Percentiles rank a stretch among this genome's conserved stretches.
These are phyloP conservation scores for Heliconius nattereri DNA, from an alignment of 1,140 invertebrate species.

Conservation along the genomic window DNA sequence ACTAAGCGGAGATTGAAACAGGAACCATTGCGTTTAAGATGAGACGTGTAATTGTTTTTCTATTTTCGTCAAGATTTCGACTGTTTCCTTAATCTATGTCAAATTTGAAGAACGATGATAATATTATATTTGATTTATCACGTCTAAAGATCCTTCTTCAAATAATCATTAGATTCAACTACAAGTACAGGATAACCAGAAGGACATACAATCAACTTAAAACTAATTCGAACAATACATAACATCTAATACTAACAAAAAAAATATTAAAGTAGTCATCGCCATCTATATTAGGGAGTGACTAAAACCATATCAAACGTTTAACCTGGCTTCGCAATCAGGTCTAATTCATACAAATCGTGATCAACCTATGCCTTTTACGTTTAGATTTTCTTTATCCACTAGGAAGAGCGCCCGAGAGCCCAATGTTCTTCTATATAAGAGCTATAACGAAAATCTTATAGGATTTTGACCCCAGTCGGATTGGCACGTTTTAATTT, in stretches of 20 bases:
- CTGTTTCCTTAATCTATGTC: too few relatives aligned
- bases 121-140: too few relatives aligned
- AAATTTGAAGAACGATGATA: too few relatives aligned
- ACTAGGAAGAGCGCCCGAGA: background rate
- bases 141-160: too few relatives aligned
- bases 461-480: conserved; percentile 41
- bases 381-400: conserved; percentile 35
- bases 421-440: conserved; percentile 5
- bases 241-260: background rate
- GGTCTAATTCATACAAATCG: conserved; percentile 49
- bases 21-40: too few relatives aligned
- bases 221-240: background rate
- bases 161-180: too few relatives aligned
- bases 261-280: background rate
- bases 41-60: background rate
- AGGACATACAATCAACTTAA: background rate
- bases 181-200: background rate
- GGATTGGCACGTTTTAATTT: conserved; percentile 39
- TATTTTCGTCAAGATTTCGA: background rate
- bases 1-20: too few relatives aligned
- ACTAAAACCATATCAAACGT: conserved; percentile 51
- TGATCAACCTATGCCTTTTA: conserved; percentile 46
- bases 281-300: conserved; percentile 42
- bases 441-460: conserved; percentile 17
- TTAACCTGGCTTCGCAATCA: conserved; percentile 51